A percentile compares a stretch with the other conserved stretches of the same genome.
Conservation (phyloP, 2,113 vertebrate genomes). For the Pontoporia blainvillei region DNA sequence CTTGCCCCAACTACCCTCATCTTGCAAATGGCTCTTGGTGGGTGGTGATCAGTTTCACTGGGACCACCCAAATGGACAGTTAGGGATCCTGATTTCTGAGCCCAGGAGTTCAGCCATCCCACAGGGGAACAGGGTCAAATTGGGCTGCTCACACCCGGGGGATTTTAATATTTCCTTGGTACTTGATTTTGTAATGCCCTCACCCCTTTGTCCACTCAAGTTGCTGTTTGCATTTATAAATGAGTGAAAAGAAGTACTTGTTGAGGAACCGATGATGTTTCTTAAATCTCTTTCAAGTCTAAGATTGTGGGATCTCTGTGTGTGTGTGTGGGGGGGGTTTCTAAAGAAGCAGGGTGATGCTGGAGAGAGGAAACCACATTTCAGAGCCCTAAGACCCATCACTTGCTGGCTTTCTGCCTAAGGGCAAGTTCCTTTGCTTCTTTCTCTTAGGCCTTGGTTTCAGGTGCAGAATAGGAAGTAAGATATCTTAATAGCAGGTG, state of each 20-base stretch:
- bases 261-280: not conserved
- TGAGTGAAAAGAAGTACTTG: not conserved
- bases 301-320: not conserved
- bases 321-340: fast-evolving
- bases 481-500: not conserved
- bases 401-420: not conserved
- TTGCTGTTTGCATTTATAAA: not conserved
- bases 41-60: fast-evolving
- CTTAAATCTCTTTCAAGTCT: not conserved
- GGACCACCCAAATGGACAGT: fast-evolving
- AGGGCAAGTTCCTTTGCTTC: not conserved
- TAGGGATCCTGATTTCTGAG: not conserved
- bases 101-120: fast-evolving
- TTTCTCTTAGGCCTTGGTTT: not conserved
- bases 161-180: not conserved
- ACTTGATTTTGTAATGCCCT: not conserved
- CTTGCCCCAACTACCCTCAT: not conserved
- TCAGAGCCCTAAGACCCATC: fast-evolving
- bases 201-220: fast-evolving
- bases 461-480: not conserved
- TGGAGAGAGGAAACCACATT: not conserved
- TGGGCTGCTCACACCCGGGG: not conserved
- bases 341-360: not conserved
- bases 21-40: not conserved
- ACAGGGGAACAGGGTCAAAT: not conserved